Conservation (phyloP, 2,797 vertebrate genomes). For the Halcyon chelicuti region DNA sequence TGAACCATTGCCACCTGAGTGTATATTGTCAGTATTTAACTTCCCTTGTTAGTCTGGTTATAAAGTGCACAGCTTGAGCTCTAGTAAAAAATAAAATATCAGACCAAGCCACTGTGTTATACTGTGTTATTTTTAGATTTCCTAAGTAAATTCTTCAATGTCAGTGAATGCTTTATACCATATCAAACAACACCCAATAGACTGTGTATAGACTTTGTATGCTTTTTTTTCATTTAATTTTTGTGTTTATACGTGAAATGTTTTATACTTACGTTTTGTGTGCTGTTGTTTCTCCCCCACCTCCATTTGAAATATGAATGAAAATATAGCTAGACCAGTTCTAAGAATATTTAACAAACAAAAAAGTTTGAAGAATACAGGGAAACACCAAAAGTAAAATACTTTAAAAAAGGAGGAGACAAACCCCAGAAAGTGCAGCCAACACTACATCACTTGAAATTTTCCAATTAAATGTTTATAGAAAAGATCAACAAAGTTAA, state of each 20-base stretch:
- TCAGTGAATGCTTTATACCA: neutral
- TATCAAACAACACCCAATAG: neutral
- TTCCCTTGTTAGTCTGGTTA: neutral
- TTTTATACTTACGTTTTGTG: neutral
- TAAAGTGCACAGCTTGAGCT: neutral
- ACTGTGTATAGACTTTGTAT: fast-evolving
- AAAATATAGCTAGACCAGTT: neutral
- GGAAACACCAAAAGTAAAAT: neutral
- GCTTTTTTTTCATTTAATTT: neutral
- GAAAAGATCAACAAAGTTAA: neutral
- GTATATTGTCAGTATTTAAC: neutral
- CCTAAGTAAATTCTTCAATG: neutral
- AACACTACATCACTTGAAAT: neutral
- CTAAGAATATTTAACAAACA: neutral
- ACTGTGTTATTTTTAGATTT: neutral
- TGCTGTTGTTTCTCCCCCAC: neutral
- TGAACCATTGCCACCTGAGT: neutral
- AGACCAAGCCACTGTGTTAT: neutral
- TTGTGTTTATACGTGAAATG: neutral
- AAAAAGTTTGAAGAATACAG: neutral
- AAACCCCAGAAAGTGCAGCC: neutral
- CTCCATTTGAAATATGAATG: neutral
- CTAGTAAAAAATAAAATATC: neutral
- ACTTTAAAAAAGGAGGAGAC: neutral
- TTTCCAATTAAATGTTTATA: neutral